These are phyloP conservation scores for Poecilia wingei DNA, from an alignment of 2,797 vertebrate genomes.

Conservation along the genomic window DNA sequence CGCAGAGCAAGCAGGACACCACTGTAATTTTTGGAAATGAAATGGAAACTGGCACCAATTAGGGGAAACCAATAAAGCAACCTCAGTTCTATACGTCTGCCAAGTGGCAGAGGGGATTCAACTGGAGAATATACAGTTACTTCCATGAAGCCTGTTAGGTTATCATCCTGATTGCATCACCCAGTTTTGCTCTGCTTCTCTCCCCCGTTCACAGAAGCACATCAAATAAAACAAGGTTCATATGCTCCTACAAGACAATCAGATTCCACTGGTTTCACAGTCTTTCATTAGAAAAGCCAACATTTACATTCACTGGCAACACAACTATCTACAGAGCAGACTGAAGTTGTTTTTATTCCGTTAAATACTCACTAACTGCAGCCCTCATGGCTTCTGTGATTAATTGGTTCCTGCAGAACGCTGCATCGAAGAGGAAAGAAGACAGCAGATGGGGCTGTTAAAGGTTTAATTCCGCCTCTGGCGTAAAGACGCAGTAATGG, in stretches of 20 bases:
- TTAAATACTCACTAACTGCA: constrained; percentile 71
- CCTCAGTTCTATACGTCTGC: constrained; percentile 72
- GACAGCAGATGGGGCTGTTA: constrained; percentile 52
- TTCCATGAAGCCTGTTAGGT: constrained; percentile 57
- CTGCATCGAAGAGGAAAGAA: constrained; percentile 43
- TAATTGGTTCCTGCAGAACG: constrained; percentile 68
- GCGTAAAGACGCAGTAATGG: constrained; percentile 59
- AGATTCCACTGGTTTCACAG: constrained; percentile 15
- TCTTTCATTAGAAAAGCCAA: constrained; percentile 46
- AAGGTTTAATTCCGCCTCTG: constrained; percentile 56
- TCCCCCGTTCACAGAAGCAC: constrained; percentile 15
- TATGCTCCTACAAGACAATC: constrained; percentile 23
- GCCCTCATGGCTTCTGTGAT: constrained; percentile 58
- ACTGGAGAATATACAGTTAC: constrained; percentile 64
- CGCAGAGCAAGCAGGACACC: constrained; percentile 53
- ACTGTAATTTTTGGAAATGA: constrained; percentile 79
- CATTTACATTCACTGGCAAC: constrained; percentile 43
- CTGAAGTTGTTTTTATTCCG: constrained; percentile 66
- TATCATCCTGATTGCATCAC: constrained; percentile 74
- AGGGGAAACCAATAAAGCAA: constrained; percentile 79
- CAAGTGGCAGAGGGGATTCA: constrained; percentile 69
- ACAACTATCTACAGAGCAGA: constrained; percentile 27
- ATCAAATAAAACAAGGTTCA: constrained; percentile 17
- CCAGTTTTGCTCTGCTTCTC: constrained; percentile 21
- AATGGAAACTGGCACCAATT: constrained; percentile 84